Percentiles rank a stretch among this genome's conserved stretches.
Evolutionary conservation across 2,888 invertebrate genomes (phyloP).

Genomic region (Chrysodeixis includens): DNA sequence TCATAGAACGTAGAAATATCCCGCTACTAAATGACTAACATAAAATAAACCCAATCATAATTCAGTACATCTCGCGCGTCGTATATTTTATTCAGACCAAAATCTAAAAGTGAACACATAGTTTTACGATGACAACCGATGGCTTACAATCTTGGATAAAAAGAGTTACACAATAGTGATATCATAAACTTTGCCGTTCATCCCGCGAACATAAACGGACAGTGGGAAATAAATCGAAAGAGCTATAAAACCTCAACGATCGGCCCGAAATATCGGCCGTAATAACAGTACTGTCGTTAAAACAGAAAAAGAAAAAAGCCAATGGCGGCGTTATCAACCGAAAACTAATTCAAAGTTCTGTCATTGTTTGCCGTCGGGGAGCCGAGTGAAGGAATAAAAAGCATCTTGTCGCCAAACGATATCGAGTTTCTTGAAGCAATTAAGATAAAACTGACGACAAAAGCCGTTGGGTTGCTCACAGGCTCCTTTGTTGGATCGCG

Average conservation of each 20-base stretch:
- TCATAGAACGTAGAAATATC: conserved; percentile 22
- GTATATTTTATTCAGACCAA: conserved; percentile 48
- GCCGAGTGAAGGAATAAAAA: conserved; percentile 81
- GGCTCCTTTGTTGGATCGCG: conserved; percentile 71
- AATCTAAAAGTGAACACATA: conserved; percentile 45
- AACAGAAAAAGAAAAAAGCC: conserved; percentile 70
- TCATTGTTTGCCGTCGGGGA: conserved; percentile 82
- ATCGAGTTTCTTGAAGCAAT: conserved; percentile 88
- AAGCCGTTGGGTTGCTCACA: conserved; percentile 73
- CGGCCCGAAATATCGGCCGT: conserved; percentile 71
- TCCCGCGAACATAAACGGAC: conserved; percentile 61
- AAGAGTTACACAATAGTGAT: conserved; percentile 61
- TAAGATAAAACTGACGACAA: conserved; percentile 87
- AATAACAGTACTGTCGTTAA: conserved; percentile 75
- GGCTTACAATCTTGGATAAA: conserved; percentile 57
- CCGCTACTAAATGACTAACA: conserved; percentile 23
- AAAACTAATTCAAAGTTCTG: conserved; percentile 86
- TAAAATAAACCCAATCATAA: conserved; percentile 50
- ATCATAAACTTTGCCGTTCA: conserved; percentile 57
- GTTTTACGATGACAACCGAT: conserved; percentile 46
- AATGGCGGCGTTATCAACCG: conserved; percentile 78
- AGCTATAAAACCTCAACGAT: conserved; percentile 71
- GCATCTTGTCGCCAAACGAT: conserved; percentile 86
- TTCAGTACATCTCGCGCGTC: conserved; percentile 37
- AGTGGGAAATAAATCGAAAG: conserved; percentile 67